phyloP scores from a whole-genome alignment of 1,140 invertebrate species.

The Drosophila varians region DNA sequence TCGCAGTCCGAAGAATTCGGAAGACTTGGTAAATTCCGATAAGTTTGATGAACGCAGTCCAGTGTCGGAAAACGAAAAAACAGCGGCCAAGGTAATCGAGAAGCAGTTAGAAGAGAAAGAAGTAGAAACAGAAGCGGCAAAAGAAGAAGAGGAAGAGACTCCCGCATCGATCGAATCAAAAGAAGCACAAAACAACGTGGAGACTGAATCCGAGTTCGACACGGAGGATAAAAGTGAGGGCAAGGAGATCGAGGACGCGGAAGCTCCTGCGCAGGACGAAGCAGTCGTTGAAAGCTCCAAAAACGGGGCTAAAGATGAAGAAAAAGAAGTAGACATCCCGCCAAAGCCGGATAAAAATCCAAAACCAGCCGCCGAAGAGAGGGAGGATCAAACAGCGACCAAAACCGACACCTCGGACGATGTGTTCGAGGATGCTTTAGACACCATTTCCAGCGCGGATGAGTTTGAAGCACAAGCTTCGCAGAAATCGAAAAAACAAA shows the following conservation, averaged over 20 bases:
- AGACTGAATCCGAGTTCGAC: background rate
- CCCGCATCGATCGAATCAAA: background rate
- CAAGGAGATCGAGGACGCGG: background rate
- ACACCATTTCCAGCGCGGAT: slow-evolving; percentile 56
- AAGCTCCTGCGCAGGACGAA: background rate
- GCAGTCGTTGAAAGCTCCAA: too few relatives aligned
- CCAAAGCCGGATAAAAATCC: background rate
- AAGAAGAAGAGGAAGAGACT: background rate
- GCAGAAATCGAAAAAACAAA: background rate
- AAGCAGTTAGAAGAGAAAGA: background rate
- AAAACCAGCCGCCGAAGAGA: background rate
- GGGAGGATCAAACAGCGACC: background rate
- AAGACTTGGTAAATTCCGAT: slow-evolving; percentile 21
- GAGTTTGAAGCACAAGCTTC: slow-evolving; percentile 34
- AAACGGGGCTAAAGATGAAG: background rate
- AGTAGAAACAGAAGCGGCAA: slow-evolving; percentile 7
- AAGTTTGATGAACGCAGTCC: slow-evolving; percentile 11
- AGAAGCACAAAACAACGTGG: slow-evolving; percentile 6
- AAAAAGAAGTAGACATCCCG: background rate
- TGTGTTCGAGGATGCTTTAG: slow-evolving; percentile 56
- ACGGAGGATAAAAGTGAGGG: slow-evolving; percentile 1
- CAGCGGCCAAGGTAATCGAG: slow-evolving; percentile 6
- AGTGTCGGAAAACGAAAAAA: slow-evolving; percentile 9
- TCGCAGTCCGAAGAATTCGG: slow-evolving; percentile 34
- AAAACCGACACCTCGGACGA: slow-evolving; percentile 34